A percentile compares a stretch with the other conserved stretches of the same genome.
These are phyloP conservation scores for Callyntrura sp. DNA, from an alignment of 2,888 invertebrate species.

Conservation along the genomic window DNA sequence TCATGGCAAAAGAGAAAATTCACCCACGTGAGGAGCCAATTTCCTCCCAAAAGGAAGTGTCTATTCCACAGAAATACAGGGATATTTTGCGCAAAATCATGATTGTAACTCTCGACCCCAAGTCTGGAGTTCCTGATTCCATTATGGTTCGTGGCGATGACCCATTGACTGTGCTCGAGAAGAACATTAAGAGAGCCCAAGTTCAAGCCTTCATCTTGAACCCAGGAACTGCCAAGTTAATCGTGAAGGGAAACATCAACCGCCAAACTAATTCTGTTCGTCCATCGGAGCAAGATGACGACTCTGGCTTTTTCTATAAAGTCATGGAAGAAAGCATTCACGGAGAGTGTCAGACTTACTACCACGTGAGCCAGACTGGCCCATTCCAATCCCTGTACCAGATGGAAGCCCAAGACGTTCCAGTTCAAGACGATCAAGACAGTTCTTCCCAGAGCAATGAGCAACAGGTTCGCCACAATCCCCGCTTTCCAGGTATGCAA, in stretches of 20 bases:
- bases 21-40: conserved; percentile 76
- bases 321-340: conserved; percentile 84
- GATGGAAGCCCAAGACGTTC: conserved; percentile 78
- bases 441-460: conserved; percentile 1
- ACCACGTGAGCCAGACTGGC: conserved; percentile 83
- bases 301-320: conserved; percentile 83
- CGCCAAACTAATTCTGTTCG: conserved; percentile 80
- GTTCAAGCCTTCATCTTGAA: conserved; percentile 82
- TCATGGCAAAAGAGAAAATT: conserved; percentile 78
- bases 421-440: conserved; percentile 52
- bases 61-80: conserved; percentile 63
- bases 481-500: conserved; percentile 40
- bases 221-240: conserved; percentile 78
- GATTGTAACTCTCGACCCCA: conserved; percentile 77
- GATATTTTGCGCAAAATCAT: conserved; percentile 82
- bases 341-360: conserved; percentile 85
- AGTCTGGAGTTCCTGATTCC: conserved; percentile 82
- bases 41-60: conserved; percentile 75
- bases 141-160: conserved; percentile 84
- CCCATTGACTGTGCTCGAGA: conserved; percentile 84
- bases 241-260: conserved; percentile 81
- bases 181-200: conserved; percentile 85
- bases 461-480: conserved; percentile 58
- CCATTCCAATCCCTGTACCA: conserved; percentile 80
- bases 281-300: conserved; percentile 77